phyloP scores from a whole-genome alignment of 2,113 vertebrate species.

The Gymnocephalus cernua region DNA sequence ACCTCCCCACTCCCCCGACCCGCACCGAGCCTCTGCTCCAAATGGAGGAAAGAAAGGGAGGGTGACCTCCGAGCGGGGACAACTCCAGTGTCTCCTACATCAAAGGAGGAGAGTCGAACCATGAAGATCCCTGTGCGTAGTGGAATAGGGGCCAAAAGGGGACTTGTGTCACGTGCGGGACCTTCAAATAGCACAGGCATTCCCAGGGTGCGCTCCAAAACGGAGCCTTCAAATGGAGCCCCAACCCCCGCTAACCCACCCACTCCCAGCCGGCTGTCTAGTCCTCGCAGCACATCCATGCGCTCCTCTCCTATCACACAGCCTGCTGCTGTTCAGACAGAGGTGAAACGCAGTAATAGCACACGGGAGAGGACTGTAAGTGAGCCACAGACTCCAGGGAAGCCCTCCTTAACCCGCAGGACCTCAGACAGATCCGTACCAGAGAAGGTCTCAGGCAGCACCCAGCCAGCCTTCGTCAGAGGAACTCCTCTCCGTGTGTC shows the following conservation, averaged over 20 bases:
- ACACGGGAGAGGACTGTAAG: constrained; percentile 52
- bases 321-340: constrained; percentile 34
- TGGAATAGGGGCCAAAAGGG: constrained; percentile 77
- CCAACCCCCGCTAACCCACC: constrained; percentile 38
- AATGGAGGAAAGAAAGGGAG: constrained; percentile 85
- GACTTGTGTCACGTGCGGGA: constrained; percentile 61
- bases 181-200: constrained; percentile 64
- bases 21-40: constrained; percentile 84
- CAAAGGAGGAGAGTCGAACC: constrained; percentile 69
- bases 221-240: constrained; percentile 54
- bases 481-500: constrained; percentile 79
- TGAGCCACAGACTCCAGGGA: constrained; percentile 60
- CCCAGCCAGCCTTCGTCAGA: constrained; percentile 69
- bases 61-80: constrained; percentile 63
- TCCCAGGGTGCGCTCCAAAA: constrained; percentile 78
- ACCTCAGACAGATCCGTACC: constrained; percentile 60
- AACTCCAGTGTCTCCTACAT: constrained; percentile 33
- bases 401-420: constrained; percentile 51
- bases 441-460: constrained; percentile 63
- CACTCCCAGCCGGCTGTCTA: constrained; percentile 47
- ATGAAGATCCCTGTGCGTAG: constrained; percentile 70
- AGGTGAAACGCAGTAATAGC: constrained; percentile 71
- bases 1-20: constrained; percentile 75
- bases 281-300: constrained; percentile 65
- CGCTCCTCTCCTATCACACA: constrained; percentile 61